These are phyloP conservation scores for Neodiprion pinetum DNA, from an alignment of 1,140 invertebrate genomes.

Conservation along the genomic window DNA sequence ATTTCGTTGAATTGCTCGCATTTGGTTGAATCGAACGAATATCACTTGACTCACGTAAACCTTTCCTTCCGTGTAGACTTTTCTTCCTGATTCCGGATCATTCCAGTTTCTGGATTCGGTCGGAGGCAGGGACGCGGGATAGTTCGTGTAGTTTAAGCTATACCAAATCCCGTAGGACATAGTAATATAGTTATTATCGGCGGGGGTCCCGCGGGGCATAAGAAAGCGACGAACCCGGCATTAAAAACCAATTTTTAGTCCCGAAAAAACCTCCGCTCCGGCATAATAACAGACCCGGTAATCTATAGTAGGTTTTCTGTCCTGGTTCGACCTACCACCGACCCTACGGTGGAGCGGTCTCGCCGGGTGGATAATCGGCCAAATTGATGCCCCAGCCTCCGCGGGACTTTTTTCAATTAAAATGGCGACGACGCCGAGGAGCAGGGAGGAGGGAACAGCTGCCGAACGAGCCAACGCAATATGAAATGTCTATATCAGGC, in stretches of 20 bases:
- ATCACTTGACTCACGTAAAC: no score
- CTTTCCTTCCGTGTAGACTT: no score
- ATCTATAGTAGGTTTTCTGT: slow-evolving; percentile 62
- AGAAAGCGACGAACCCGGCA: slow-evolving; percentile 57
- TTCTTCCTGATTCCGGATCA: no score
- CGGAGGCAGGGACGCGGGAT: no score
- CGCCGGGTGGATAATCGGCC: slow-evolving; percentile 46
- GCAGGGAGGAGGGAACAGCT: slow-evolving; percentile 37
- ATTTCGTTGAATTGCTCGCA: no score
- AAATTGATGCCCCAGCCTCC: slow-evolving; percentile 49
- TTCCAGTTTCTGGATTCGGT: no score
- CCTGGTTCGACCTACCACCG: slow-evolving; percentile 39
- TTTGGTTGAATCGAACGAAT: no score
- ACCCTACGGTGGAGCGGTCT: neutral
- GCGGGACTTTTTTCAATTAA: slow-evolving; percentile 56
- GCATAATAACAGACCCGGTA: slow-evolving; percentile 60
- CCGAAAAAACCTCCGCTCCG: slow-evolving; percentile 56
- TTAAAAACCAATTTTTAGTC: slow-evolving; percentile 63
- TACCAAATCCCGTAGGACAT: slow-evolving; percentile 13
- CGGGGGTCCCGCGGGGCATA: slow-evolving; percentile 45
- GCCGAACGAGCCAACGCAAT: slow-evolving; percentile 36
- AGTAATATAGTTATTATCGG: slow-evolving; percentile 59
- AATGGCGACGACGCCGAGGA: slow-evolving; percentile 37
- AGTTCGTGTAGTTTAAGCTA: neutral
- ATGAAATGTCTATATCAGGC: neutral